These are phyloP conservation scores for Ligdia adustata DNA, from an alignment of 2,888 invertebrate genomes.

Conservation along the genomic window DNA sequence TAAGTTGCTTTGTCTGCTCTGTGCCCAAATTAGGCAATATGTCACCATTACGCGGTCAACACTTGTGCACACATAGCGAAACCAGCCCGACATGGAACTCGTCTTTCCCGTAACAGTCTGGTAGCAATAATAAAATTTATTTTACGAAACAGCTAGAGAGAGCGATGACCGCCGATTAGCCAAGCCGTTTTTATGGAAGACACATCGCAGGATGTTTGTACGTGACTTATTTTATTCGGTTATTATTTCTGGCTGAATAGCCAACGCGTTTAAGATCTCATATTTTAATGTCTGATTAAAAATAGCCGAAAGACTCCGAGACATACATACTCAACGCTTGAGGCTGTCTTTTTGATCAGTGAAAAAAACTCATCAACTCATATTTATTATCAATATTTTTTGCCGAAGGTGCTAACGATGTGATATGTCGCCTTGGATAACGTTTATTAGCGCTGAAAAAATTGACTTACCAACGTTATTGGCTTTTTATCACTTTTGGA, in stretches of 20 bases:
- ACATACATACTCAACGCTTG: too few species aligned
- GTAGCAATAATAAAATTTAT: conserved; percentile 48
- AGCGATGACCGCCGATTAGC: conserved; percentile 77
- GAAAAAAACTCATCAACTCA: conserved; percentile 35
- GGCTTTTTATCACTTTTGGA: conserved; percentile 20
- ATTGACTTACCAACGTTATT: conserved; percentile 19
- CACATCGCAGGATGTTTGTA: conserved; percentile 66
- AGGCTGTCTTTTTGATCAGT: conserved; percentile 26
- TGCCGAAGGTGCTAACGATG: conserved; percentile 26
- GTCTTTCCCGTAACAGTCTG: conserved; percentile 62
- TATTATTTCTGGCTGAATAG: conserved; percentile 11
- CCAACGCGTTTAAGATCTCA: too few species aligned
- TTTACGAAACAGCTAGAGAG: conserved; percentile 62
- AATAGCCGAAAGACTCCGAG: too few species aligned
- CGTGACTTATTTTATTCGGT: conserved; percentile 69
- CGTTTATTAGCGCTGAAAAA: conserved; percentile 26
- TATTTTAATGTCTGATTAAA: too few species aligned
- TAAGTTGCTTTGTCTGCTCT: conserved; percentile 32
- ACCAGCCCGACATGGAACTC: conserved; percentile 52
- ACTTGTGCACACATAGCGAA: conserved; percentile 67
- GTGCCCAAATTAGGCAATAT: conserved; percentile 65
- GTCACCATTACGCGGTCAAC: conserved; percentile 48
- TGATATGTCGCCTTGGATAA: conserved; percentile 29
- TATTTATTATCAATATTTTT: conserved; percentile 31
- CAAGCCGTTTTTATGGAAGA: conserved; percentile 57